Conservation (phyloP, 2,797 vertebrate species). For the Oreochromis grahami region DNA sequence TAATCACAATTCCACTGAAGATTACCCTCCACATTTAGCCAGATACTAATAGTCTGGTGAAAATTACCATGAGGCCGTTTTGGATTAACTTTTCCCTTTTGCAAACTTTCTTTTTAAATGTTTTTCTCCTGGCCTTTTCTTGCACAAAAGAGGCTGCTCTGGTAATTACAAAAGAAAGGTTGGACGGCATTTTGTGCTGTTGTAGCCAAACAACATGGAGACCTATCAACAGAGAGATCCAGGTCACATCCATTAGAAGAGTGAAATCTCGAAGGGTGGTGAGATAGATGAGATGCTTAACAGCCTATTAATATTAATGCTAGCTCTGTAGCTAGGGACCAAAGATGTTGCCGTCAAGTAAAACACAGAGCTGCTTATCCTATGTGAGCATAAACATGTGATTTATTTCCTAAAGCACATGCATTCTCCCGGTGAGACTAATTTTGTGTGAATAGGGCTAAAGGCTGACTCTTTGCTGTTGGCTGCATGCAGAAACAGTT, state of each 20-base stretch:
- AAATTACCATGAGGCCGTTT: not conserved
- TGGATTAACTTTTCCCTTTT: not conserved
- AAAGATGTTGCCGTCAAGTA: not conserved
- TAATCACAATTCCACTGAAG: not conserved
- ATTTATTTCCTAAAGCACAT: not conserved
- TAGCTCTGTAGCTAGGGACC: not conserved
- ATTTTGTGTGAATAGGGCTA: not conserved
- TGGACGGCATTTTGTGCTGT: not conserved
- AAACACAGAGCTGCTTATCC: not conserved
- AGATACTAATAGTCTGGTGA: not conserved
- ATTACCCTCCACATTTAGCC: not conserved
- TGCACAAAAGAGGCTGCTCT: not conserved
- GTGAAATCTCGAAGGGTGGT: not conserved
- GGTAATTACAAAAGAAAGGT: not conserved
- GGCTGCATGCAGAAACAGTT: not conserved
- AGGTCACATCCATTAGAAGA: not conserved
- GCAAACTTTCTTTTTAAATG: not conserved
- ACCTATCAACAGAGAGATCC: not conserved
- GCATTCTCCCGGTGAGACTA: not conserved
- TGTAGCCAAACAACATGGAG: not conserved
- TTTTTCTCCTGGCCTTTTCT: not conserved
- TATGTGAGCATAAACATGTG: not conserved
- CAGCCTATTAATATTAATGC: not conserved
- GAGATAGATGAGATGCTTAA: not conserved
- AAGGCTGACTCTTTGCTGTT: not conserved